Conservation (phyloP, 64 coral and sea anemone genomes). For the Montipora cactus region DNA sequence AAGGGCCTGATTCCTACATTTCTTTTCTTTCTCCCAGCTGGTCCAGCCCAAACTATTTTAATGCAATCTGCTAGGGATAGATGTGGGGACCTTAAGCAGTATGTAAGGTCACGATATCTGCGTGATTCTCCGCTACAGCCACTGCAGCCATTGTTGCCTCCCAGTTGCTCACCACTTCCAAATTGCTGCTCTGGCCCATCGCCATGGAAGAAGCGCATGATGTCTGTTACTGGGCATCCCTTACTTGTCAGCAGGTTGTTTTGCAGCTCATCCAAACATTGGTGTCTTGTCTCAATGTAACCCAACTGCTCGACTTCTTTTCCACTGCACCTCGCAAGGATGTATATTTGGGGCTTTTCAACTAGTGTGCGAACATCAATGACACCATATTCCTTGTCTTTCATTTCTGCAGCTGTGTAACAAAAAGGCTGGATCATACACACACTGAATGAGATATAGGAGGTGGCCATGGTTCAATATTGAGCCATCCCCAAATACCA, state of each 20-base stretch:
- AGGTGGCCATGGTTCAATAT: background rate
- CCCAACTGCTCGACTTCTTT: slow-evolving; percentile 46
- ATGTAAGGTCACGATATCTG: slow-evolving; percentile 44
- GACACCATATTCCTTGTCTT: slow-evolving; percentile 32
- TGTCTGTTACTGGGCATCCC: slow-evolving; percentile 8
- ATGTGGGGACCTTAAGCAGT: slow-evolving; percentile 40
- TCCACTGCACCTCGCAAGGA: slow-evolving; percentile 10
- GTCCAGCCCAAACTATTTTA: slow-evolving; percentile 28
- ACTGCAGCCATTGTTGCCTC: slow-evolving; percentile 40
- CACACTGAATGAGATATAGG: slow-evolving; percentile 7
- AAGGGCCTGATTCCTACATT: slow-evolving; percentile 56
- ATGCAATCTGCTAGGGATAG: slow-evolving; percentile 41
- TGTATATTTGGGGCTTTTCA: background rate
- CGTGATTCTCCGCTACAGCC: slow-evolving; percentile 24
- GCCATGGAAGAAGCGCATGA: slow-evolving; percentile 34
- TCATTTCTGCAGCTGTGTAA: slow-evolving; percentile 48
- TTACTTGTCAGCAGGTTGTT: background rate
- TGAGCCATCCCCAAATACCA: slow-evolving; percentile 59
- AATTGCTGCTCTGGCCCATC: background rate
- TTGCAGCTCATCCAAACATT: slow-evolving; percentile 8
- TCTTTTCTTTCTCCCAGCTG: slow-evolving; percentile 39
- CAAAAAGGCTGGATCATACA: slow-evolving; percentile 69
- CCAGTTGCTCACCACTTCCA: slow-evolving; percentile 40
- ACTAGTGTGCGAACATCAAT: slow-evolving; percentile 41
- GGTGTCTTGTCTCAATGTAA: slow-evolving; percentile 15